A percentile compares a stretch with the other conserved stretches of the same genome.
These are phyloP conservation scores for Spialia ferax DNA, from an alignment of 2,888 invertebrate species.

Conservation along the genomic window DNA sequence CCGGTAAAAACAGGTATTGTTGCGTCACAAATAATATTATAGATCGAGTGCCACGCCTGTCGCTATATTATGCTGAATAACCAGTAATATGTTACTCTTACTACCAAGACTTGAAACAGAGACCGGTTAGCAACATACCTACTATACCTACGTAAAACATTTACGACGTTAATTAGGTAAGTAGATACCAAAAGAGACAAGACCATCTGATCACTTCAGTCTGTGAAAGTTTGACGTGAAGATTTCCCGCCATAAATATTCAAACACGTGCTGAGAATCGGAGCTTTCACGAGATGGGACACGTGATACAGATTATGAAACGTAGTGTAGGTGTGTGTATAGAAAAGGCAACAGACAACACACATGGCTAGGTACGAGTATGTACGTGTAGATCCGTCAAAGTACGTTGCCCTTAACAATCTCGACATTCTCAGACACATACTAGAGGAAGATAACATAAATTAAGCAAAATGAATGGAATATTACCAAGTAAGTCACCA, in stretches of 20 bases:
- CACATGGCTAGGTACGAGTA: too few species aligned
- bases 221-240: neutral
- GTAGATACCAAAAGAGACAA: too few species aligned
- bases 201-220: neutral
- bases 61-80: constrained; percentile 19
- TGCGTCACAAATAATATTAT: constrained; percentile 20
- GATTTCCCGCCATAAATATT: constrained; percentile 17
- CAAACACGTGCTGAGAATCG: neutral
- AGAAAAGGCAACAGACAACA: neutral
- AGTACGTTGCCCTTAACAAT: constrained; percentile 18
- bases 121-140: constrained; percentile 2
- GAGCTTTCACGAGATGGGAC: neutral
- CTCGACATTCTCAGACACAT: neutral
- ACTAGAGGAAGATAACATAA: neutral
- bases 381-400: constrained; percentile 13
- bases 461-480: constrained; percentile 8
- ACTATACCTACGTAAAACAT: neutral
- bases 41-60: constrained; percentile 26
- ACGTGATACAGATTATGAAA: constrained; percentile 17
- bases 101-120: neutral
- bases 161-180: neutral
- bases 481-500: constrained; percentile 14
- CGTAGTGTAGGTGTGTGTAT: neutral
- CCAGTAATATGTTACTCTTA: constrained; percentile 24
- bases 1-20: constrained; percentile 26